Evolutionary conservation across 2,797 vertebrate genomes (phyloP), one percentile per base, ranked within the genome.

Genomic region (Poliocrania exsul): DNA sequence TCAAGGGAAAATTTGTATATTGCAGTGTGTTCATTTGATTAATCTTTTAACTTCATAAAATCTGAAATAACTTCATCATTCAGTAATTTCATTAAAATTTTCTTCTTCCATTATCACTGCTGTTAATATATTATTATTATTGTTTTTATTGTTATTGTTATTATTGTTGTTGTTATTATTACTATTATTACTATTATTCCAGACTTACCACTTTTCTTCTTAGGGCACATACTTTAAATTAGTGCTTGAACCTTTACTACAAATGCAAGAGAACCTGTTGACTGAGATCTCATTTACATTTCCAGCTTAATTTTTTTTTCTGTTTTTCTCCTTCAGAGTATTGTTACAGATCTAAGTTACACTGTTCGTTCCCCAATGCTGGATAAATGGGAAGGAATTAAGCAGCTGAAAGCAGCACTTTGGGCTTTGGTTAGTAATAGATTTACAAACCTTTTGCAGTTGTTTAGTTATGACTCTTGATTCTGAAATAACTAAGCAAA

Each of bases 381-480:
- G 98, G 99, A 99, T 98, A 99, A 98, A 87, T 99, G 99, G 99
- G 99, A 99, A 98, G 99, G 99, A 95, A 99, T 99, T 90, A 99
- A 99, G 97, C 99, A 99, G 88, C 98, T 99, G 95, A 99, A 99
- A 97, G 99, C 99, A 93, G 99, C 99, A 79, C 99, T 99, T 93
- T 99, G 99, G 99, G 99, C 99, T 54, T 97, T 99, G 99, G 99
- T 99, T 94, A 98, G 99, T 98, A 95, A 62, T 66, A 72, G 61
- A 53, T 93, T 86, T 91, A 73, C 33, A 35, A 46, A 18, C 5
- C 20, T 82, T 57, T 31, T 86, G 24, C 6, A 46, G 10, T 40
- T 49, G 13, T 83, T 91, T 49, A 62, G 16, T 79, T 92, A 14
- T 24, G 33, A 38, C 13, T 81, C 49, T 56, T 28, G 3, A 47